Conservation (phyloP, 2,797 vertebrate species). For the Channa striata region DNA sequence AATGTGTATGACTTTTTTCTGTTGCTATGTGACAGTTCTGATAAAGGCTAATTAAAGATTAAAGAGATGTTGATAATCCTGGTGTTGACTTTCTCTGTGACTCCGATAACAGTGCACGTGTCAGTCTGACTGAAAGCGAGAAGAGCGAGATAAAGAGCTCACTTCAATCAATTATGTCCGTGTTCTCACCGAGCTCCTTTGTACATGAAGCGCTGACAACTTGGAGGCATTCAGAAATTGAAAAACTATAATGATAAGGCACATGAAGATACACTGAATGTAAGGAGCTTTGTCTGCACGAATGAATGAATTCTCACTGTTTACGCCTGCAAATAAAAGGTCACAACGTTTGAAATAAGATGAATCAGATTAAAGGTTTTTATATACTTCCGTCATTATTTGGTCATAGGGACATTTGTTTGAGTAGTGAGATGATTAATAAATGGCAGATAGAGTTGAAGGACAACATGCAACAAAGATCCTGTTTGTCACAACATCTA, state of each 20-base stretch:
- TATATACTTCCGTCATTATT: neutral
- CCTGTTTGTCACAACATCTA: too few species aligned
- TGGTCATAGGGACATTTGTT: too few species aligned
- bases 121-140: neutral
- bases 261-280: too few species aligned
- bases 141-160: neutral
- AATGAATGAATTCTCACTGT: too few species aligned
- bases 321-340: too few species aligned
- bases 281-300: too few species aligned
- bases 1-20: constrained; percentile 80
- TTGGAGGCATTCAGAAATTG: constrained; percentile 17
- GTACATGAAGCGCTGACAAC: constrained; percentile 8
- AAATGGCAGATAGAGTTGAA: too few species aligned
- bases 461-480: neutral
- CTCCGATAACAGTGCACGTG: neutral
- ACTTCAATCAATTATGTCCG: neutral
- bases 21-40: constrained; percentile 86
- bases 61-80: constrained; percentile 59
- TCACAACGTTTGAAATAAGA: too few species aligned
- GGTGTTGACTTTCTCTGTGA: constrained; percentile 42
- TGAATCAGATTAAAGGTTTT: too few species aligned
- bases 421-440: neutral
- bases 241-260: constrained; percentile 17
- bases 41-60: constrained; percentile 82
- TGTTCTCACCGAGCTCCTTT: constrained; percentile 8